Evolutionary conservation across 2,113 vertebrate genomes (phyloP).

Genomic region (Charadrius vociferus): DNA sequence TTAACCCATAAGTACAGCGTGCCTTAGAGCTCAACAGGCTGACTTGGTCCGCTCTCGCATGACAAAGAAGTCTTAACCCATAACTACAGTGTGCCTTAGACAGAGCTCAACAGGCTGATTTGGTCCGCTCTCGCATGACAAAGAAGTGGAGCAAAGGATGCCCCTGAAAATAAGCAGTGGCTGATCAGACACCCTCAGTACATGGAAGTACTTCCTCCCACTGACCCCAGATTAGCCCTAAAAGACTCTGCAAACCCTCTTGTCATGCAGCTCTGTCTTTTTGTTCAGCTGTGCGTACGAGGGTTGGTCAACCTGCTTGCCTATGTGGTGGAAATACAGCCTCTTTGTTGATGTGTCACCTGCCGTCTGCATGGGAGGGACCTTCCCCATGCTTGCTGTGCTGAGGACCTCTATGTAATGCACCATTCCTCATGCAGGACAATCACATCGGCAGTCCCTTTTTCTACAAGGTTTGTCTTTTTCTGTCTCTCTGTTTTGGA

Average conservation of each 20-base stretch:
- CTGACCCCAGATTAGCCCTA: not conserved
- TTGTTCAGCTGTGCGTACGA: not conserved
- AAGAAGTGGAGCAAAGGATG: not conserved
- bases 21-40: not conserved
- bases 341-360: not conserved
- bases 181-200: not conserved
- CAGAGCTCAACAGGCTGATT: not conserved
- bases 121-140: not conserved
- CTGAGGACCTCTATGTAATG: not conserved
- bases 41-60: not conserved
- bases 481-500: not conserved
- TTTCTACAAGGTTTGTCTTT: not conserved
- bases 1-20: rapidly evolving
- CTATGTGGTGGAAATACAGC: not conserved
- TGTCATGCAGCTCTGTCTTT: rapidly evolving
- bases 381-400: rapidly evolving
- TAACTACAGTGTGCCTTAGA: not conserved
- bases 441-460: not conserved
- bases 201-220: not conserved
- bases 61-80: not conserved
- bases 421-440: not conserved
- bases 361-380: not conserved
- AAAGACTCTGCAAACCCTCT: not conserved
- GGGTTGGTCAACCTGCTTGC: not conserved
- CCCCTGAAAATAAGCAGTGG: not conserved